Base-by-base conservation (phyloP, 2,888 invertebrate genomes). In the Diarsia dahlii region DNA sequence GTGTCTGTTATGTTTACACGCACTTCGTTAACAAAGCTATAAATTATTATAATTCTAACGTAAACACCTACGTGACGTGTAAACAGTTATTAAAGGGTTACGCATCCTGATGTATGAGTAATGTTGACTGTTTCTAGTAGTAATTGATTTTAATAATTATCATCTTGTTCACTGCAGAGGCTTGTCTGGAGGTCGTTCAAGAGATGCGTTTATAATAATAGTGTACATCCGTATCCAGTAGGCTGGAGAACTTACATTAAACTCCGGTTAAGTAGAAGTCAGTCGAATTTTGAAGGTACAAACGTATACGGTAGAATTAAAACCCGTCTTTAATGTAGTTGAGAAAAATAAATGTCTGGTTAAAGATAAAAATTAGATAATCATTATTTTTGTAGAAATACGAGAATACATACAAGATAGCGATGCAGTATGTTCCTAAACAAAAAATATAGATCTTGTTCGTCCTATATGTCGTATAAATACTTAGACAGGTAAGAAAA, bases 61-160 rank as follows among this genome's bases (percentile, higher is more conserved):
- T 70, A 12, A 45, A 67, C 82, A 77, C 70, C 56, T 39, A 82
- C 65, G 20, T 77, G 62, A 80, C 52, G 56, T 67, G 8, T 70
- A n/a, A 50, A 12, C 13, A 28, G n/a, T 20, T 62, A 69, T 66
- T 76, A 70, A n/a, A 58, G 39, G 50, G 28, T 10, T 54, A 69
- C 13, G 46, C 58, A 60, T 56, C 56, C 9, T 58, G 62, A 77
- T 71, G 78, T 66, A 82, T 82, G 82, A 82, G 62, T 77, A 67
- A 82, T 77, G 66, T 28, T 63, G 28, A 58, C 28, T 20, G 5
- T 48, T 67, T 74, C 23, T 34, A 58, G 3, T 39, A n/a, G 48
- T 63, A 72, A 77, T 80, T 80, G 80, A 80, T 72, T 64, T 77
- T 34, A 71, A 56, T 79, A n/a, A 50, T 54, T 71, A 62, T 62